These are phyloP conservation scores for Syrista parreyssii DNA, from an alignment of 2,888 invertebrate genomes.

Conservation along the genomic window DNA sequence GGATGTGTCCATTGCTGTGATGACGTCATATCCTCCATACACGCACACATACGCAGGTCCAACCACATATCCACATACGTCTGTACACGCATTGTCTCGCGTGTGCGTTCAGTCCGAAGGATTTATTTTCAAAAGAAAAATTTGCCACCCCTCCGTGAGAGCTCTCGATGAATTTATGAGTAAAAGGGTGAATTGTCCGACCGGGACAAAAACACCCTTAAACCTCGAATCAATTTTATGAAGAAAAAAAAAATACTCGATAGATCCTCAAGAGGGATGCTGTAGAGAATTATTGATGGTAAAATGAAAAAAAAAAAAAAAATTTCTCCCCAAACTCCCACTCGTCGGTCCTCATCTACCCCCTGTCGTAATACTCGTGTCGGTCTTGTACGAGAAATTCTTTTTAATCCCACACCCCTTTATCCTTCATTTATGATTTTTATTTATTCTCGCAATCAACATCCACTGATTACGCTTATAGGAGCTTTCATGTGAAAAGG, in stretches of 20 bases:
- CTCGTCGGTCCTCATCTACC: too few relatives aligned
- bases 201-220: too few relatives aligned
- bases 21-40: not conserved
- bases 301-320: not conserved
- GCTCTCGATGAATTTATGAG: too few relatives aligned
- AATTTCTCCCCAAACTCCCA: too few relatives aligned
- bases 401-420: too few relatives aligned
- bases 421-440: too few relatives aligned
- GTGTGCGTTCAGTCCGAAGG: not conserved
- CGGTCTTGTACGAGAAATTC: too few relatives aligned
- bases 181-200: too few relatives aligned
- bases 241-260: slow-evolving; percentile 9
- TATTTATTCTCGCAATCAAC: too few relatives aligned
- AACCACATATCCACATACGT: not conserved
- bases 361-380: not conserved
- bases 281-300: not conserved
- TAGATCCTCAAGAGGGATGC: slow-evolving; percentile 12
- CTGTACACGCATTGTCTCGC: not conserved
- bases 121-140: not conserved
- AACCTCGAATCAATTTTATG: not conserved
- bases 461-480: too few relatives aligned
- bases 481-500: too few relatives aligned
- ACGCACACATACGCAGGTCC: too few relatives aligned
- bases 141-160: not conserved
- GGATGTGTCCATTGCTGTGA: not conserved